A percentile compares a stretch with the other conserved stretches of the same genome.
phyloP scores from a whole-genome alignment of 2,113 vertebrate genomes.

The Lampris megalopsis region DNA sequence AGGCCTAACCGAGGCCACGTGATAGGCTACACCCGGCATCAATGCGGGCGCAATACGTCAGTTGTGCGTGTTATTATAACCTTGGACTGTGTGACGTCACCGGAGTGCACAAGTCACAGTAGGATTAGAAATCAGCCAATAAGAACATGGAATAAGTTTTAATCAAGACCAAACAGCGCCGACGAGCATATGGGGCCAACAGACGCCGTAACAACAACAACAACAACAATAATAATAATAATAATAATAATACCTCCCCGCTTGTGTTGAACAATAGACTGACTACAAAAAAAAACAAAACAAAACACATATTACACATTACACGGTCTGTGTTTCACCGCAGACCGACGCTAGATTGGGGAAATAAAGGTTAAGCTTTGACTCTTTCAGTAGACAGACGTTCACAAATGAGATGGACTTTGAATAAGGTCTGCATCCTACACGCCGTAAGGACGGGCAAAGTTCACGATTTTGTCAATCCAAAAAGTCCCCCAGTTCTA shows the following conservation, averaged over 20 bases:
- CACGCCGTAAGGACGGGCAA: too few species aligned
- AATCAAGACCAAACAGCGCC: conserved; percentile 77
- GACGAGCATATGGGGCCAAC: conserved; percentile 81
- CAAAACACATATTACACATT: conserved; percentile 47
- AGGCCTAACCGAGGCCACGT: conserved; percentile 15
- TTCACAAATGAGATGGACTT: too few species aligned
- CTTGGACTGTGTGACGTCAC: conserved; percentile 63
- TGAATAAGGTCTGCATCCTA: too few species aligned
- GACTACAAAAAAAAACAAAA: conserved; percentile 21
- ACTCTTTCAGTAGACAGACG: too few species aligned
- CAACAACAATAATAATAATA: too few species aligned
- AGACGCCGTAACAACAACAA: conserved; percentile 65
- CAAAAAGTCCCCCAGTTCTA: too few species aligned
- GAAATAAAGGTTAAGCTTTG: too few species aligned
- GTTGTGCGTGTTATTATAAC: conserved; percentile 62
- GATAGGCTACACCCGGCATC: conserved; percentile 29
- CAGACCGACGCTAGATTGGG: not conserved
- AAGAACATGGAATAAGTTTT: conserved; percentile 78
- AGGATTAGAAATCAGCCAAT: conserved; percentile 67
- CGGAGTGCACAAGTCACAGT: conserved; percentile 75
- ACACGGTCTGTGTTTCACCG: not conserved
- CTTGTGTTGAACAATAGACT: conserved; percentile 73
- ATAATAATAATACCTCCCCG: conserved; percentile 72
- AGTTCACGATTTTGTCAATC: too few species aligned
- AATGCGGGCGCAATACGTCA: conserved; percentile 32